Base-by-base conservation (phyloP, 2,113 vertebrate genomes). In the Calidris pygmaea region DNA sequence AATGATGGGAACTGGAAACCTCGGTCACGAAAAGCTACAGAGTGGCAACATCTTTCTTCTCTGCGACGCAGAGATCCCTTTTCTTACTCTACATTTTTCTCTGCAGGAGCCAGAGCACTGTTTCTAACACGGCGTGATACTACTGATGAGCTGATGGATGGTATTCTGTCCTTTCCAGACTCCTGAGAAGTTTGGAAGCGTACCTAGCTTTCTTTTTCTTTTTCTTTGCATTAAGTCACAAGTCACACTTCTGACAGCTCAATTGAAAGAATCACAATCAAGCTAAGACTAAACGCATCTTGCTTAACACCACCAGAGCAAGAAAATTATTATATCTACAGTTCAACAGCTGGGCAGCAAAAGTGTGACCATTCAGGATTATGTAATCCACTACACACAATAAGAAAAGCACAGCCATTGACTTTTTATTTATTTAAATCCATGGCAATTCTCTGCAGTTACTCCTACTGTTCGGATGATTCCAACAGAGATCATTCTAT, bases 231-330 rank as follows among this genome's bases (percentile, higher is more conserved):
- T 43, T 58, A 26, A 32, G 17, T 10, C n/a, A 30, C 5, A 76
- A 32, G 18, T 59, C 65, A 47, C 11, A 32, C 13, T 45, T 88
- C 48, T 14, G 7, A 27, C 45, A 73, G 12, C 45, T 66, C 7
- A 68, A 0, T 2, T 18, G 23, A 85, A 2, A 9, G 1, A 23
- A 9, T 17, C 4, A 0, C 14, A 14, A 52, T 47, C 59, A 53
- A 78, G 32, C 7, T 17, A 10, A 74, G 29, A 35, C 19, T 60
- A 58, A 92, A 47, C 1, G 1, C 10, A 7, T 63, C 68, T 63
- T 30, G 14, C 10, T 48, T 18, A 70, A 17, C 1, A 3, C 9
- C n/a, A 48, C 15, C 41, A 41, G 22, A 68, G n/a, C 2, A 48
- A 63, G 39, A 75, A 56, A 91, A 87, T 41, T 55, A 32, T 26